Evolutionary conservation across 2,888 invertebrate species (phyloP), one percentile per base, ranked within the genome.

Genomic region (Coremacera marginata): DNA sequence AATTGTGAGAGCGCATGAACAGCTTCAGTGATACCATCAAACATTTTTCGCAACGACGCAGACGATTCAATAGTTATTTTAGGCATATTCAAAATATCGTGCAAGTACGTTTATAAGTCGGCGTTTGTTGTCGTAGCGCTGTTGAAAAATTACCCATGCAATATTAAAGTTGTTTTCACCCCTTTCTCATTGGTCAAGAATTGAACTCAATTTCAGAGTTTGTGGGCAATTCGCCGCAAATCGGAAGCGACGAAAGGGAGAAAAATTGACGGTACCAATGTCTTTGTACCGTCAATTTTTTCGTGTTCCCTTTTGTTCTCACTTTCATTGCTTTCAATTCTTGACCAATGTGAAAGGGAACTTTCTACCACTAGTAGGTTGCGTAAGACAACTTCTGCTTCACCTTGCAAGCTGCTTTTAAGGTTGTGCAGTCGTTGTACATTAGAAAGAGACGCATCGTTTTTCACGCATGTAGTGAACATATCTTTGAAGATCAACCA

Each of bases 121-220:
- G 1, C 79, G 77, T 14, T 75, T 80, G 27, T 78, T 79, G 22
- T 78, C 77, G 44, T 62, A 77, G 5, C 77, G 75, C 3, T 71
- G 57, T 25, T 62, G 44, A 44, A 44, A 11, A 22, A 75, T 73
- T 11, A 76, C 74, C 79, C 77, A 79, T 5, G 77, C 70, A 14
- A 44, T 73, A 14, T 70, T 37, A 62, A 78, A 80, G 27, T 77
- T 79, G 14, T 63, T n/a, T n/a, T n/a, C n/a, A n/a, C n/a, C n/a
- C n/a, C n/a, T n/a, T n/a, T n/a, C n/a, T n/a, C n/a, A n/a, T n/a
- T n/a, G n/a, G n/a, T n/a, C n/a, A n/a, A n/a, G n/a, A n/a, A n/a
- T n/a, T n/a, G n/a, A n/a, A n/a, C n/a, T n/a, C n/a, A n/a, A n/a
- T n/a, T n/a, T n/a, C n/a, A n/a, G n/a, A n/a, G n/a, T n/a, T n/a